Evolutionary conservation across 1,140 invertebrate genomes (phyloP).

Genomic region (Drosophila triauraria): DNA sequence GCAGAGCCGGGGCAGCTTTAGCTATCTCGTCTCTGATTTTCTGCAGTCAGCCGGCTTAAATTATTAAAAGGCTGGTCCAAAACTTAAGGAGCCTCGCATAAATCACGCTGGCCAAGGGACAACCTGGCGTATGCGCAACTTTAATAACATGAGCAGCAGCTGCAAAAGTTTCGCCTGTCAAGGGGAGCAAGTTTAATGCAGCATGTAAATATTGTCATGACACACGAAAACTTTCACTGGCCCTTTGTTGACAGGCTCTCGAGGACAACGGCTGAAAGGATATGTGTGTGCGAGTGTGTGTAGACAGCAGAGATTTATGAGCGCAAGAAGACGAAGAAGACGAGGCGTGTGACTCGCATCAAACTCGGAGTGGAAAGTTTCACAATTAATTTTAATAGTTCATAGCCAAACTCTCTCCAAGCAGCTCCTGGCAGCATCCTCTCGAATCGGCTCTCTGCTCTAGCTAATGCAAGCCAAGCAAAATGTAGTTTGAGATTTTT

Average conservation of each 20-base stretch:
- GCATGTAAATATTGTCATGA: slow-evolving; percentile 81
- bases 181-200: slow-evolving; percentile 75
- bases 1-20: background rate
- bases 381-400: slow-evolving; percentile 76
- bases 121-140: slow-evolving; percentile 75
- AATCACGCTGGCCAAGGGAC: slow-evolving; percentile 72
- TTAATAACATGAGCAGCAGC: slow-evolving; percentile 64
- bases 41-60: slow-evolving; percentile 56
- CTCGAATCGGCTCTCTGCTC: background rate
- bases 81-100: slow-evolving; percentile 65
- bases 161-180: slow-evolving; percentile 43
- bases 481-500: slow-evolving; percentile 5
- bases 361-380: slow-evolving; percentile 59
- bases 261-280: slow-evolving; percentile 35
- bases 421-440: slow-evolving; percentile 3
- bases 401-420: slow-evolving; percentile 27
- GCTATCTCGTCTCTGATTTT: slow-evolving; percentile 61
- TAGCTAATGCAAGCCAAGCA: background rate
- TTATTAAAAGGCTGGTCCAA: slow-evolving; percentile 64
- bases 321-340: slow-evolving; percentile 19
- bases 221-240: slow-evolving; percentile 76
- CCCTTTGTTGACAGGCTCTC: slow-evolving; percentile 67
- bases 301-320: slow-evolving; percentile 57
- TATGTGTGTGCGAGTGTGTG: slow-evolving; percentile 20
- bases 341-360: slow-evolving; percentile 53